Evolutionary conservation across 2,113 vertebrate genomes (phyloP), one percentile per base, ranked within the genome.

Genomic region (Etia nguti): DNA sequence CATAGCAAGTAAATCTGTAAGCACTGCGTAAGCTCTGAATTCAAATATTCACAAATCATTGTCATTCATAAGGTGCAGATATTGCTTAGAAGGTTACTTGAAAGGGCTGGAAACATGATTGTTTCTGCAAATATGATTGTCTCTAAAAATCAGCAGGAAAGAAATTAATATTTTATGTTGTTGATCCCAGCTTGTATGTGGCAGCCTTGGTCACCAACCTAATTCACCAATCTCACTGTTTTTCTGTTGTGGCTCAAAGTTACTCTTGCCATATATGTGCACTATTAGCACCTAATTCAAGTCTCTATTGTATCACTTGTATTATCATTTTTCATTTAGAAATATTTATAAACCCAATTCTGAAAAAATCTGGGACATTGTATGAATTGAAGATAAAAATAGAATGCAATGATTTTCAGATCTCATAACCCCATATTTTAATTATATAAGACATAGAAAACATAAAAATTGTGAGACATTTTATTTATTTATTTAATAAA

Each of bases 101-200:
- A 52, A 52, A 50, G 16, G 10, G 6, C 70, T 77, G 26, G 24
- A 20, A 77, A 50, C n/a, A 31, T 50, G 16, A 20, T 31, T 77
- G 70, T 75, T 75, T 50, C 2, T 50, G 46, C 26, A 77, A 77
- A 50, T 50, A 77, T 31, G 46, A 12, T 6, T 13, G 43, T 77
- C 26, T 50, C 0, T 65, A 4, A 75, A 20, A 75, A 48, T 75
- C 10, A 50, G 43, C 31, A 29, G 46, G 22, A 75, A 46, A 48
- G 24, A 75, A 75, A 75, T 48, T 50, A 50, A 75, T 75, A 3
- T 75, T 75, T 73, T 46, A 73, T 46, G 22, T 46, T 46, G 68
- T 73, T 29, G 16, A 50, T 50, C 43, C 24, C 43, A 75, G 70
- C 43, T 75, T 18, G 15, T 48, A 29, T 48, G 13, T 73, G 68